These are phyloP conservation scores for Tonatia bakeri DNA, from an alignment of 2,113 vertebrate genomes.

Conservation along the genomic window DNA sequence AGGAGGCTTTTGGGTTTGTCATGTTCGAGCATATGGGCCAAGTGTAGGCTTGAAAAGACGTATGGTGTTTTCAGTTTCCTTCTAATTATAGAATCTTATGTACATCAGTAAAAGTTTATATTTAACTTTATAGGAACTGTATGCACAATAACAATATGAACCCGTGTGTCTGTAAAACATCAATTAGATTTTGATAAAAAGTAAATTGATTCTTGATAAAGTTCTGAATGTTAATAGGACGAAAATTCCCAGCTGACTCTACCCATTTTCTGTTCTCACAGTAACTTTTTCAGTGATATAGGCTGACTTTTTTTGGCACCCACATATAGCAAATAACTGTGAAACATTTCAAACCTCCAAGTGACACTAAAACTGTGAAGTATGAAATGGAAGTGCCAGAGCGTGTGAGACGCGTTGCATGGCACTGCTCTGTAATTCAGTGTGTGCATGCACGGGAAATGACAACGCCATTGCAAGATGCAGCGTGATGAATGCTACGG, in stretches of 20 bases:
- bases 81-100: constrained; percentile 35
- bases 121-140: constrained; percentile 44
- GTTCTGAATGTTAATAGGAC: constrained; percentile 67
- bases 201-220: constrained; percentile 33
- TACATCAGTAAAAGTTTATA: constrained; percentile 30
- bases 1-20: constrained; percentile 38
- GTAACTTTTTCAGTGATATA: constrained; percentile 59
- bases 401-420: constrained; percentile 49
- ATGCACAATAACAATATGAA: constrained; percentile 44
- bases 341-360: constrained; percentile 74
- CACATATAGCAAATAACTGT: constrained; percentile 71
- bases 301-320: constrained; percentile 57
- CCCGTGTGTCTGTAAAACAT: constrained; percentile 35
- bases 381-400: constrained; percentile 71
- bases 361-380: constrained; percentile 72
- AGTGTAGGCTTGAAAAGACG: constrained; percentile 32
- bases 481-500: neutral
- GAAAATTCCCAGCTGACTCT: constrained; percentile 57
- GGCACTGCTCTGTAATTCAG: neutral
- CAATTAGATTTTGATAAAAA: constrained; percentile 64
- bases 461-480: neutral
- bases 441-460: neutral
- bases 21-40: neutral
- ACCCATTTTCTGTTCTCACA: constrained; percentile 48
- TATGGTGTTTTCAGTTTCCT: constrained; percentile 44